Conservation (phyloP, 2,113 vertebrate species). For the Chionodraco myersi region DNA sequence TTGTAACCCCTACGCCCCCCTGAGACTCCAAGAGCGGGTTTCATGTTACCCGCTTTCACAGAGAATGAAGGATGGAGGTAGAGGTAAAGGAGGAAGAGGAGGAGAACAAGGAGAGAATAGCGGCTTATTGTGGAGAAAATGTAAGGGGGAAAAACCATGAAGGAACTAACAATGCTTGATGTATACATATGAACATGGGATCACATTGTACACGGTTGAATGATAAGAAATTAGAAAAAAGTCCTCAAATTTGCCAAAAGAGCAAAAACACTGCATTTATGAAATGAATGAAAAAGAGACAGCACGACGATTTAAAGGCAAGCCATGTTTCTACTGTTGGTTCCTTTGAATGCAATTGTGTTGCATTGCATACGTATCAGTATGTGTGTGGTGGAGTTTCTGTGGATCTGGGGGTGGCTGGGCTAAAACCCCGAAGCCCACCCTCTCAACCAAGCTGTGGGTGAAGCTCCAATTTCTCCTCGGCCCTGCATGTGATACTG, state of each 20-base stretch:
- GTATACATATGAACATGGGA: constrained; percentile 11
- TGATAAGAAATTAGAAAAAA: not conserved
- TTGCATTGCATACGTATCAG: not conserved
- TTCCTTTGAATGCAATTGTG: constrained; percentile 2
- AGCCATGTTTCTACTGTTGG: not conserved
- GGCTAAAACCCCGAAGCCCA: constrained; percentile 50
- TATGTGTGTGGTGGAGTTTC: constrained; percentile 13
- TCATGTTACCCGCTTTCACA: constrained; percentile 73
- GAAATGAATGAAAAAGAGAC: not conserved
- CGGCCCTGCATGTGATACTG: constrained; percentile 57
- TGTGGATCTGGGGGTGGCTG: constrained; percentile 44
- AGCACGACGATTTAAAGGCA: not conserved
- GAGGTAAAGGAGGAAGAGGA: constrained; percentile 54
- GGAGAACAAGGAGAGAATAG: constrained; percentile 59
- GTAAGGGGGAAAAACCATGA: constrained; percentile 29
- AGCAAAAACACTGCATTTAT: not conserved
- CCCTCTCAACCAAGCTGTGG: constrained; percentile 39
- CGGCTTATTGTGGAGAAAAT: constrained; percentile 52
- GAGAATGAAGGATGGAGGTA: constrained; percentile 62
- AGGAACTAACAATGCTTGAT: constrained; percentile 28
- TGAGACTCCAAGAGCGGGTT: constrained; percentile 60
- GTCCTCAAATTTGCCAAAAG: not conserved
- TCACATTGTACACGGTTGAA: not conserved
- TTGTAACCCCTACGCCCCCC: constrained; percentile 70
- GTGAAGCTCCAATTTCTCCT: constrained; percentile 69